Conservation (phyloP, 2,888 invertebrate genomes). For the Tetanocera ferruginea region DNA sequence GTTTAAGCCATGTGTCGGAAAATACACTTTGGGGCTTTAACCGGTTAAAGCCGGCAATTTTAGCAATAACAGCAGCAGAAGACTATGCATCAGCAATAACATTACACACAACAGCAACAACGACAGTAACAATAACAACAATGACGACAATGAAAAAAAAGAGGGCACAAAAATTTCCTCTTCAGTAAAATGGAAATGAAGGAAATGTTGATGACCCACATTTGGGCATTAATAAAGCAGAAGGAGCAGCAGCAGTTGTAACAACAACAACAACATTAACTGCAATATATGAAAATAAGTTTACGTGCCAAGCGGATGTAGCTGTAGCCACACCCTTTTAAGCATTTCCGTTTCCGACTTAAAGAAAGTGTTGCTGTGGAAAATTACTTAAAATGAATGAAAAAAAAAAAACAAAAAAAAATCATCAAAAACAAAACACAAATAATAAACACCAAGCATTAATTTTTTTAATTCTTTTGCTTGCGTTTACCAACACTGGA, state of each 20-base stretch:
- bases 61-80: conserved; percentile 3
- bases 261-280: neutral
- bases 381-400: conserved; percentile 1
- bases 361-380: neutral
- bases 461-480: neutral
- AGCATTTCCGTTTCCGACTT: conserved; percentile 4
- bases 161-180: conserved; percentile 22
- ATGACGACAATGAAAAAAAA: conserved; percentile 12
- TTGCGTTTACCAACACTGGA: neutral
- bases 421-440: neutral
- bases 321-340: conserved; percentile 14
- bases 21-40: too few species aligned
- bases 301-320: conserved; percentile 22
- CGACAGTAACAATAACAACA: neutral
- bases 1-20: too few species aligned
- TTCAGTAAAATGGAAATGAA: conserved; percentile 20
- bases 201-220: conserved; percentile 22
- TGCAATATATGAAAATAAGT: conserved; percentile 1
- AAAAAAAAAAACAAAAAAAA: neutral
- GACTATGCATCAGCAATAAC: neutral
- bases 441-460: neutral
- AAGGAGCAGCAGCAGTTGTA: neutral
- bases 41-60: neutral
- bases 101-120: neutral
- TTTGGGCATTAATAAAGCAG: conserved; percentile 15